phyloP scores from a whole-genome alignment of 1,140 invertebrate genomes.

The Drosophila nannoptera region DNA sequence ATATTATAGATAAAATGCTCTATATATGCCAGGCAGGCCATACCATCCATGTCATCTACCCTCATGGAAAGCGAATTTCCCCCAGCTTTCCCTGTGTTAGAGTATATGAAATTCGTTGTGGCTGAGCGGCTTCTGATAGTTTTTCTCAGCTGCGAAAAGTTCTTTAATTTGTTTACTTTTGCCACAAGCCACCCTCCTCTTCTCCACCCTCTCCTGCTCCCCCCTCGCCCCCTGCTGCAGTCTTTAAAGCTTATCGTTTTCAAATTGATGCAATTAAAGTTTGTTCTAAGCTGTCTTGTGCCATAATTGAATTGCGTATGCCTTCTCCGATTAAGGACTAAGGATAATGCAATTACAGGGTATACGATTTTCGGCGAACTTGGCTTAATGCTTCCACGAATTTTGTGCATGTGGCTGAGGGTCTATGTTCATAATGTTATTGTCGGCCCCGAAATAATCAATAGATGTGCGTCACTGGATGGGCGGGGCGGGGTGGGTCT shows the following conservation, averaged over 20 bases:
- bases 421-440: conserved; percentile 25
- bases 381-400: conserved; percentile 44
- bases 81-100: too few relatives aligned
- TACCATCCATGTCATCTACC: too few relatives aligned
- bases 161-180: neutral
- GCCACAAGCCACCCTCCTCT: neutral
- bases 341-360: neutral
- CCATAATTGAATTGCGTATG: too few relatives aligned
- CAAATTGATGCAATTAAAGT: neutral
- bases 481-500: neutral
- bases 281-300: too few relatives aligned
- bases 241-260: neutral
- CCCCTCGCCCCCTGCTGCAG: neutral
- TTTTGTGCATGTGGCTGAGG: conserved; percentile 54
- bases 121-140: neutral
- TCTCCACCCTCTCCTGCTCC: neutral
- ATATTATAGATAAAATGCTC: too few relatives aligned
- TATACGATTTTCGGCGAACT: neutral
- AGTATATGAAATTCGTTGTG: neutral
- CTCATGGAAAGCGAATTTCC: too few relatives aligned
- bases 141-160: neutral
- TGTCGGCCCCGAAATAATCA: conserved; percentile 62
- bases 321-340: too few relatives aligned
- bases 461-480: conserved; percentile 72
- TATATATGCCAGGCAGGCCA: too few relatives aligned